Evolutionary conservation across 1,140 invertebrate species (phyloP).

Genomic region (Lordiphosa clarofinis): DNA sequence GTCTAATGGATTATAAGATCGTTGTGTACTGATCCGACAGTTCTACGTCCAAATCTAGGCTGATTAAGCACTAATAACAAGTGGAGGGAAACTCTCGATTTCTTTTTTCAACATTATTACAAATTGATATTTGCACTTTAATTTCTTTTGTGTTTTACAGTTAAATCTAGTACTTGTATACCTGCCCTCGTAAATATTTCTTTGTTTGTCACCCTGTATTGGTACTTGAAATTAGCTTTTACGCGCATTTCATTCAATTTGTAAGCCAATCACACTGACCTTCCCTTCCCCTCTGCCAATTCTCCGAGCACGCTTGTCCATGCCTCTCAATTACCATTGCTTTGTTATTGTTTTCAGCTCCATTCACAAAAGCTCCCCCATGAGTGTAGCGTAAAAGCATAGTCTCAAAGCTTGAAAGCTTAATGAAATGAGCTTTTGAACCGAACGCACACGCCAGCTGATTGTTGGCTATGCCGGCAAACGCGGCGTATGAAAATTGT

Average conservation of each 20-base stretch:
- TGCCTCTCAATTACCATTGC: constrained; percentile 39
- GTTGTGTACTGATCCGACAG: too few relatives aligned
- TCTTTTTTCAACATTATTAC: too few relatives aligned
- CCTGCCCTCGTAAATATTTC: too few relatives aligned
- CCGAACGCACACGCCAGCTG: constrained; percentile 26
- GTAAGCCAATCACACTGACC: neutral
- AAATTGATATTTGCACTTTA: too few relatives aligned
- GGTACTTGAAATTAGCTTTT: constrained; percentile 36
- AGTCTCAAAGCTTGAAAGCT: constrained; percentile 39
- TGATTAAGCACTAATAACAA: too few relatives aligned
- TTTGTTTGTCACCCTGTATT: constrained; percentile 42
- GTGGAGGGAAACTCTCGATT: too few relatives aligned
- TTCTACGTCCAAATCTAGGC: too few relatives aligned
- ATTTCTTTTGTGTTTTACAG: too few relatives aligned
- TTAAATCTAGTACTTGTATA: too few relatives aligned
- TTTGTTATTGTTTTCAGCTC: constrained; percentile 25
- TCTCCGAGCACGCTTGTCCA: constrained; percentile 6
- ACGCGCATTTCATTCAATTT: constrained; percentile 43
- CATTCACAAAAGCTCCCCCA: constrained; percentile 61
- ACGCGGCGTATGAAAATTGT: constrained; percentile 67
- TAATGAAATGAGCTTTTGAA: constrained; percentile 28
- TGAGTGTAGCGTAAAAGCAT: constrained; percentile 23
- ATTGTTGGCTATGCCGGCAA: constrained; percentile 48
- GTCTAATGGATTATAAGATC: too few relatives aligned
- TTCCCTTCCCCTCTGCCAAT: neutral